phyloP scores from a whole-genome alignment of 2,888 invertebrate species.

The Atethmia centrago region DNA sequence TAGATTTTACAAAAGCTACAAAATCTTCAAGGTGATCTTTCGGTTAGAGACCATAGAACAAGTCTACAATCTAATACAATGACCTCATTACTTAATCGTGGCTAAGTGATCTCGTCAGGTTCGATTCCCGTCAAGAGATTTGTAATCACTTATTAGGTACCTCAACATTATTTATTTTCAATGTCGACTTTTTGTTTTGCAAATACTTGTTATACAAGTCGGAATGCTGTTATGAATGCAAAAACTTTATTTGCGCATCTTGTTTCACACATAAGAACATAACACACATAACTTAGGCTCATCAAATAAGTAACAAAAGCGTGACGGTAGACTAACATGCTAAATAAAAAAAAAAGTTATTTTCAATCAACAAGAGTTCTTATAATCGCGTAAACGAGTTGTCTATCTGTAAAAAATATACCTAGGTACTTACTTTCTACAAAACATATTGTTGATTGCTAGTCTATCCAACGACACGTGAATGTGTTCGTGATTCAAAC shows the following conservation, averaged over 20 bases:
- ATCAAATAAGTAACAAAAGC: constrained; percentile 35
- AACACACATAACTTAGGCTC: constrained; percentile 16
- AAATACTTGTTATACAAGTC: constrained; percentile 11
- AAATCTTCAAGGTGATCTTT: constrained; percentile 30
- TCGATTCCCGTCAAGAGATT: constrained; percentile 16
- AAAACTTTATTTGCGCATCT: constrained; percentile 30
- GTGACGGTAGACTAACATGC: constrained; percentile 26
- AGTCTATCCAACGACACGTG: constrained; percentile 3
- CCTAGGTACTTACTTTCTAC: constrained; percentile 25
- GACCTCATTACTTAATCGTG: constrained; percentile 3
- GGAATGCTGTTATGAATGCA: constrained; percentile 6
- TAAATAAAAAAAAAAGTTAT: constrained; percentile 28
- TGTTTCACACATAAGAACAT: constrained; percentile 9
- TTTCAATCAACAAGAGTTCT: constrained; percentile 41
- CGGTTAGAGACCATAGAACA: constrained; percentile 1
- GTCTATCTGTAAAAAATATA: constrained; percentile 24
- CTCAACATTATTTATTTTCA: not conserved
- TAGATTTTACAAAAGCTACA: constrained; percentile 2
- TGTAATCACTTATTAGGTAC: not conserved
- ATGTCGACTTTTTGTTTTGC: not conserved
- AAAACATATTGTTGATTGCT: constrained; percentile 13
- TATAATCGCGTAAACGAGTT: constrained; percentile 25
- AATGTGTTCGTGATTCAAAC: constrained; percentile 12
- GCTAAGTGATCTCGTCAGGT: not conserved
- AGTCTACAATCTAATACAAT: not conserved